These are phyloP conservation scores for Todus mexicanus DNA, from an alignment of 2,797 vertebrate genomes.

Conservation along the genomic window DNA sequence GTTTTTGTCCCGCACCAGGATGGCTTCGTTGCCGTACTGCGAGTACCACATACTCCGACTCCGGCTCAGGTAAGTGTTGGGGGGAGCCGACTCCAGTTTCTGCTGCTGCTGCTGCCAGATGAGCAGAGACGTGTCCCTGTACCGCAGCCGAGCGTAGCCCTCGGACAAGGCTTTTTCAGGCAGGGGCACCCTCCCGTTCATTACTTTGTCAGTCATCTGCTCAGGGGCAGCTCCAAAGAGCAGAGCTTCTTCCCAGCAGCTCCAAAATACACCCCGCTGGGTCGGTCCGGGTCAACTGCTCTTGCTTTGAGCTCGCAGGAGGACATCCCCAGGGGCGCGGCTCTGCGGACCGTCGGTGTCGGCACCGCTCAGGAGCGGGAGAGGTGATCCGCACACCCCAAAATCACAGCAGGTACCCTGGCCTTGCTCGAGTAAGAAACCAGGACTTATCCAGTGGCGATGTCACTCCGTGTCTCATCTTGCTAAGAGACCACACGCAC, in stretches of 20 bases:
- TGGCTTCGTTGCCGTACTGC: conserved; percentile 78
- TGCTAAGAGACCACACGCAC: neutral
- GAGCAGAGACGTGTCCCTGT: conserved; percentile 86
- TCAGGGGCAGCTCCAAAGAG: neutral
- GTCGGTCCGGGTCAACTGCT: accelerated
- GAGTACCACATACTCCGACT: conserved; percentile 90
- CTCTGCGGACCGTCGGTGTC: accelerated
- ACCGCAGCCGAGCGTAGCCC: conserved; percentile 76
- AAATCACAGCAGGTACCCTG: neutral
- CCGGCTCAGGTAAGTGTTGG: conserved; percentile 85
- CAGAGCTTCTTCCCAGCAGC: neutral
- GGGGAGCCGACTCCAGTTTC: conserved; percentile 73
- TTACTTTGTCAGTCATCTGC: conserved; percentile 13
- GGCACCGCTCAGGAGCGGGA: neutral
- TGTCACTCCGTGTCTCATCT: accelerated
- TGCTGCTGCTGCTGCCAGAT: conserved; percentile 94
- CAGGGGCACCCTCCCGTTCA: conserved; percentile 72
- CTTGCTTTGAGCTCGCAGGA: neutral
- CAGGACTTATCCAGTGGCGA: neutral
- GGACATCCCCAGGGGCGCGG: neutral
- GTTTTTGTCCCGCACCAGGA: conserved; percentile 76
- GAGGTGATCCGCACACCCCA: accelerated
- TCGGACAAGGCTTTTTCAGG: conserved; percentile 78
- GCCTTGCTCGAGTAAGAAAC: neutral
- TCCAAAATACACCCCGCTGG: neutral